Conservation (phyloP, 2,113 vertebrate species). For the Sterrhoptilus dennistouni region DNA sequence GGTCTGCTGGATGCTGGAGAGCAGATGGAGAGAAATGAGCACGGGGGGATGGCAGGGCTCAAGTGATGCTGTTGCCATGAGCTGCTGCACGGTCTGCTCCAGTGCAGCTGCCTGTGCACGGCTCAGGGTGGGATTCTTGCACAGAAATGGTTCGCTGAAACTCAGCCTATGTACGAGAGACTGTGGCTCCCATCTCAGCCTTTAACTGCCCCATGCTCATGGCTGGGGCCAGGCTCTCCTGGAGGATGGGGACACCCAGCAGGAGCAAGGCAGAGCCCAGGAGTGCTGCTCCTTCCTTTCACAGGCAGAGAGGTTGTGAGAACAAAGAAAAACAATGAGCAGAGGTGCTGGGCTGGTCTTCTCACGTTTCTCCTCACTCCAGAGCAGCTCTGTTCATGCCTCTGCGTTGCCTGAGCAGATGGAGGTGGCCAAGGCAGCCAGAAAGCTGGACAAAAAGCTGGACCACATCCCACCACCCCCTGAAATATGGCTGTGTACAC, state of each 20-base stretch:
- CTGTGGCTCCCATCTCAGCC: not conserved
- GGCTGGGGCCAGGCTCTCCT: not conserved
- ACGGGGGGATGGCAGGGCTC: not conserved
- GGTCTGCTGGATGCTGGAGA: not conserved
- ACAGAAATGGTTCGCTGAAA: not conserved
- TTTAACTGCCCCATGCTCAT: accelerated
- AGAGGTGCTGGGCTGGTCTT: not conserved
- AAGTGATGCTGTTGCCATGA: not conserved
- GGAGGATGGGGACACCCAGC: not conserved
- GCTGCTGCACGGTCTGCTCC: not conserved
- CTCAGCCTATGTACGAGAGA: accelerated
- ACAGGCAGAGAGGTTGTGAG: accelerated
- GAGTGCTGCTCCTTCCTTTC: not conserved
- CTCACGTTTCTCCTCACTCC: accelerated
- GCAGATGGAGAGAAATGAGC: not conserved
- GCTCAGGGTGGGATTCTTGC: not conserved
- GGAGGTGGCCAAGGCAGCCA: not conserved
- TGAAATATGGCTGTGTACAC: not conserved
- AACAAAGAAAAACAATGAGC: not conserved
- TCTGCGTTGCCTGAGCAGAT: not conserved
- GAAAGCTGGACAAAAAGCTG: not conserved
- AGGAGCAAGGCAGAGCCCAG: not conserved
- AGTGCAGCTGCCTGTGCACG: accelerated
- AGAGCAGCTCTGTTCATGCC: not conserved
- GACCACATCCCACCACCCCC: not conserved